These are phyloP conservation scores for Furcifer pardalis DNA, from an alignment of 2,797 vertebrate genomes.

Conservation along the genomic window DNA sequence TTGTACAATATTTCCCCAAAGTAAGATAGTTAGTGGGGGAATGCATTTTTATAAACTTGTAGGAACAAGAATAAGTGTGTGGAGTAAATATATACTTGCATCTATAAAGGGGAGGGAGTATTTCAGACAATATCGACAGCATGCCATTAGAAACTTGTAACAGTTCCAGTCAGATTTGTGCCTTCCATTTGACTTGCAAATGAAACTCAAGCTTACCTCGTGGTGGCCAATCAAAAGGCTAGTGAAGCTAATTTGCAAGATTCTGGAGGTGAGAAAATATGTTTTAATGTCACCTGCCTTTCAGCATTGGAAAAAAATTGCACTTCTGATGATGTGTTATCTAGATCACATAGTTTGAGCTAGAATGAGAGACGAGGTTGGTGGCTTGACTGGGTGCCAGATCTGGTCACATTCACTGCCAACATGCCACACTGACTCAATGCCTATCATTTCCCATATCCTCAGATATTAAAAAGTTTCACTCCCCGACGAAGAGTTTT, in stretches of 20 bases:
- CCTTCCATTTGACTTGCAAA: too few species aligned
- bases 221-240: too few species aligned
- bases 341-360: background rate
- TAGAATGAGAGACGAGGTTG: background rate
- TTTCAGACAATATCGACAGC: too few species aligned
- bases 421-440: background rate
- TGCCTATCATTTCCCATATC: background rate
- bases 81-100: background rate
- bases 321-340: too few species aligned
- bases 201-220: too few species aligned
- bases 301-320: too few species aligned
- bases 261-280: too few species aligned
- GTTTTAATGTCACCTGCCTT: too few species aligned
- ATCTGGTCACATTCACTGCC: background rate
- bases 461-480: background rate
- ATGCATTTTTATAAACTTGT: background rate
- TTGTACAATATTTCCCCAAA: too few species aligned
- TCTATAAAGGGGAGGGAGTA: background rate
- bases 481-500: background rate
- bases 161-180: too few species aligned
- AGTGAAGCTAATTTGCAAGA: too few species aligned
- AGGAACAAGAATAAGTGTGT: background rate
- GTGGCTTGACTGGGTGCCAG: background rate
- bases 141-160: too few species aligned
- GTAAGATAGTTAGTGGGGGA: background rate